phyloP scores from a whole-genome alignment of 2,113 vertebrate genomes.

The Chunga burmeisteri region DNA sequence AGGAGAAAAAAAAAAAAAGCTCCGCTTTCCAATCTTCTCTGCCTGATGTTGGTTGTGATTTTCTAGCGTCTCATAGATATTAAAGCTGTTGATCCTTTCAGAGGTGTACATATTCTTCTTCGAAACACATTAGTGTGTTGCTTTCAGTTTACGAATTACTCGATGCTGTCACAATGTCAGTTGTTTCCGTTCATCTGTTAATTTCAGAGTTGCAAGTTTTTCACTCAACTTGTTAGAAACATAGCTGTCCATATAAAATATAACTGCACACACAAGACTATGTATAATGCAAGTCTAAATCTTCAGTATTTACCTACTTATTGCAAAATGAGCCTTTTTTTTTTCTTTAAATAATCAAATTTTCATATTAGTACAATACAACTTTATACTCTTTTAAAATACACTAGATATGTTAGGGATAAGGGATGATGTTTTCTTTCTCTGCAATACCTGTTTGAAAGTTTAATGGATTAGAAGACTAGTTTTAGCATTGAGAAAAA shows the following conservation, averaged over 20 bases:
- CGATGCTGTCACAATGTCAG: constrained; percentile 51
- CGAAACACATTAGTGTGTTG: constrained; percentile 58
- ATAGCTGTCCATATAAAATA: constrained; percentile 76
- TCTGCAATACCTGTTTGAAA: constrained; percentile 78
- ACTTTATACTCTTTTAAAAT: constrained; percentile 81
- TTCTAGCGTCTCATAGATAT: constrained; percentile 51
- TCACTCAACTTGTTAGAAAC: constrained; percentile 68
- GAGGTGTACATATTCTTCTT: constrained; percentile 27
- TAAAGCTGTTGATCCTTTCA: constrained; percentile 77
- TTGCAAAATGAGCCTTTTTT: constrained; percentile 84
- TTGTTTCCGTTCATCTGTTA: constrained; percentile 36
- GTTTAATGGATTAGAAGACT: constrained; percentile 80
- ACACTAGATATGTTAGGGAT: constrained; percentile 80
- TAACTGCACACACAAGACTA: constrained; percentile 78
- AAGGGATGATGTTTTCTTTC: constrained; percentile 74
- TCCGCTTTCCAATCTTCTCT: not conserved
- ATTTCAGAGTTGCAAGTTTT: constrained; percentile 70
- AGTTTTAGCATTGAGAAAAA: constrained; percentile 77
- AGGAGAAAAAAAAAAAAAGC: not conserved
- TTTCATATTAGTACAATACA: constrained; percentile 84
- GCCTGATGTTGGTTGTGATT: constrained; percentile 23
- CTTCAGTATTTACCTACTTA: constrained; percentile 83
- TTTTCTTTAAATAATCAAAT: constrained; percentile 83
- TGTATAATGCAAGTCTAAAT: constrained; percentile 77
- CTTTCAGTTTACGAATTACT: constrained; percentile 46